These are phyloP conservation scores for Acanthoscelides obtectus DNA, from an alignment of 2,888 invertebrate species.

Conservation along the genomic window DNA sequence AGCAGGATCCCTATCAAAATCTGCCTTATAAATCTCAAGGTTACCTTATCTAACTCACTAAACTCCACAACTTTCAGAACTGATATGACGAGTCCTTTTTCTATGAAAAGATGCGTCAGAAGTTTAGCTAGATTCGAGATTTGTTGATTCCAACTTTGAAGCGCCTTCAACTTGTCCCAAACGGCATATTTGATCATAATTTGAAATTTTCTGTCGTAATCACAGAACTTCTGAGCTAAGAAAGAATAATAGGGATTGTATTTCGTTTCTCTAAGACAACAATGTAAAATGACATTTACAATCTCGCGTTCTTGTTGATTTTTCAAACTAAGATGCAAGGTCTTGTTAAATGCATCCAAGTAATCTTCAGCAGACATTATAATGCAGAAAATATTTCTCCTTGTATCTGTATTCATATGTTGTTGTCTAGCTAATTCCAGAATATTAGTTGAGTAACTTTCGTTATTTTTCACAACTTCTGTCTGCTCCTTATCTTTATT, in stretches of 20 bases:
- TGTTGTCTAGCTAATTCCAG: slow-evolving; percentile 78
- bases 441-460: slow-evolving; percentile 54
- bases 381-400: slow-evolving; percentile 86
- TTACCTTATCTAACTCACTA: slow-evolving; percentile 74
- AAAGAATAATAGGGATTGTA: slow-evolving; percentile 88
- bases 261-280: slow-evolving; percentile 73
- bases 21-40: slow-evolving; percentile 75
- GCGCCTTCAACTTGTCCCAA: slow-evolving; percentile 88
- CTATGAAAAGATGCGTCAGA: slow-evolving; percentile 71
- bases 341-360: slow-evolving; percentile 89
- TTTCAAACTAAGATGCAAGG: slow-evolving; percentile 74
- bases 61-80: slow-evolving; percentile 86
- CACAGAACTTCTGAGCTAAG: slow-evolving; percentile 77
- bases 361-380: slow-evolving; percentile 90
- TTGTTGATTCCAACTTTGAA: slow-evolving; percentile 61
- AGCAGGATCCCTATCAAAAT: slow-evolving; percentile 71
- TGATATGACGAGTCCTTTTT: slow-evolving; percentile 73
- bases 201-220: slow-evolving; percentile 80
- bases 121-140: slow-evolving; percentile 71
- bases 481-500: slow-evolving; percentile 21
- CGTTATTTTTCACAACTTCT: slow-evolving; percentile 15
- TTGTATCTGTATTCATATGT: slow-evolving; percentile 90
- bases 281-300: slow-evolving; percentile 77
- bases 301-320: slow-evolving; percentile 81
- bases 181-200: slow-evolving; percentile 80